These are phyloP conservation scores for Vulpes ferrilata DNA, from an alignment of 2,113 vertebrate species.

Conservation along the genomic window DNA sequence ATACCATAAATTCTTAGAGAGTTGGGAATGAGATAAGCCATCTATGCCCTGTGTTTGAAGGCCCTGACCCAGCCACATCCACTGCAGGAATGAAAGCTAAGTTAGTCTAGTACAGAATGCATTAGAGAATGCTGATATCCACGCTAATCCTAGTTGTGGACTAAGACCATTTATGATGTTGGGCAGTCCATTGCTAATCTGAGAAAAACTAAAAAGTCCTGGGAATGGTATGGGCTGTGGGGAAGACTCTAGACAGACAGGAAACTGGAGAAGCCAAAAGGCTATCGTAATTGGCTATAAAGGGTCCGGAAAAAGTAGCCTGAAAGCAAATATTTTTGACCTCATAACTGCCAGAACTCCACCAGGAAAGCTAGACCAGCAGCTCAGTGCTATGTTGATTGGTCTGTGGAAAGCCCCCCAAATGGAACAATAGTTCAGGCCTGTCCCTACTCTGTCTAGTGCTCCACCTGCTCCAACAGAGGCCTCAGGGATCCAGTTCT, in stretches of 20 bases:
- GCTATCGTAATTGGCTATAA: neutral
- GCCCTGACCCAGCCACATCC: too few relatives aligned
- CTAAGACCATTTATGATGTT: neutral
- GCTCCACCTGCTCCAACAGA: neutral
- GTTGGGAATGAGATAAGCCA: neutral
- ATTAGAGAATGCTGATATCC: neutral
- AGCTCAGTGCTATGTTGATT: neutral
- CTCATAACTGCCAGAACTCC: neutral
- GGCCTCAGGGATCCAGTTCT: neutral
- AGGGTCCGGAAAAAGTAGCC: neutral
- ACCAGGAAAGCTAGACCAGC: neutral
- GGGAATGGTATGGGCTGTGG: neutral
- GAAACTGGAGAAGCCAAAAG: neutral
- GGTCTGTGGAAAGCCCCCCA: neutral
- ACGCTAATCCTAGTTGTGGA: neutral
- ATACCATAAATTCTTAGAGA: neutral
- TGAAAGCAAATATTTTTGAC: neutral
- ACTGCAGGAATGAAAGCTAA: neutral
- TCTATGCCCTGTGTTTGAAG: neutral
- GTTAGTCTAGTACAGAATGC: neutral
- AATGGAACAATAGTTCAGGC: neutral
- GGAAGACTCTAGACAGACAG: neutral
- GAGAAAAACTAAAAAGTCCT: neutral
- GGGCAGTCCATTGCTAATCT: neutral
- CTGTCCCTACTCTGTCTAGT: neutral